A percentile compares a stretch with the other conserved stretches of the same genome.
Conservation (phyloP, 2,113 vertebrate genomes). For the Columba livia region DNA sequence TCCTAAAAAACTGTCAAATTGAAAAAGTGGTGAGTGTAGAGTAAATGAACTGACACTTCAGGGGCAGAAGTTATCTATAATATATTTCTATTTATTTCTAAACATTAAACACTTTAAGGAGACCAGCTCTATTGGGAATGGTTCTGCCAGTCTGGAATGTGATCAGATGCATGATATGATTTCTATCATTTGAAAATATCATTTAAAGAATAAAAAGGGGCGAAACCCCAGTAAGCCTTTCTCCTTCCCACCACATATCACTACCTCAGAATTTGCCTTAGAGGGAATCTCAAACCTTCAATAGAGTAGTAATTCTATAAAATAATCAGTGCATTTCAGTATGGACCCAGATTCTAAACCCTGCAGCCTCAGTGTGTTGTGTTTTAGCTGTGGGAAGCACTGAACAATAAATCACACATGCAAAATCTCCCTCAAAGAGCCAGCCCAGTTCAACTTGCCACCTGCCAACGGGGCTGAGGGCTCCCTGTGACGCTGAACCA, state of each 20-base stretch:
- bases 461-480: neutral
- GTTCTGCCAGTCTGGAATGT: neutral
- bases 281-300: neutral
- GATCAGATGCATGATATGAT: neutral
- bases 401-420: neutral
- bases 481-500: neutral
- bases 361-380: neutral
- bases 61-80: neutral
- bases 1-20: neutral
- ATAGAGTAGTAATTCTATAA: neutral
- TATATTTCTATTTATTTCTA: neutral
- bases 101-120: neutral
- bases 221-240: neutral
- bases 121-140: neutral
- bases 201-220: neutral
- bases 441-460: neutral
- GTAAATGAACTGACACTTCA: neutral
- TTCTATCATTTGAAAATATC: neutral
- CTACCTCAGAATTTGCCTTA: neutral
- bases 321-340: neutral
- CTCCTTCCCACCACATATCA: neutral
- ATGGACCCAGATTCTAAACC: neutral
- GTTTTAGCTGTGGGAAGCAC: neutral
- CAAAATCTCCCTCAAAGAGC: neutral
- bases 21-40: neutral